Evolutionary conservation across 2,797 vertebrate species (phyloP).

Genomic region (Lepidocolaptes lacrymiger): DNA sequence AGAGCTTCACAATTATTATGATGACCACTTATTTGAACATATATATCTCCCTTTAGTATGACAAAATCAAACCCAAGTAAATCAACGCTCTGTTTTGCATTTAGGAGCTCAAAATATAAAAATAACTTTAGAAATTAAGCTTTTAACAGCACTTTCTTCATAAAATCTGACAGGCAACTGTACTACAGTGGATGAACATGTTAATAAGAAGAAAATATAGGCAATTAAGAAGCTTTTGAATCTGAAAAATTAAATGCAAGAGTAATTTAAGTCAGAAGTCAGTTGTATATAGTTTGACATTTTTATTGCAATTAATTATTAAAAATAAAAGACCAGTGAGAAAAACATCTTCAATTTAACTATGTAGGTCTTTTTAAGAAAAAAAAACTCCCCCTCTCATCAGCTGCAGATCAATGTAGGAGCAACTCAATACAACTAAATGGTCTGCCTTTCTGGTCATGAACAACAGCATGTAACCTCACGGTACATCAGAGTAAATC

Average conservation of each 20-base stretch:
- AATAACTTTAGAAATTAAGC: not conserved
- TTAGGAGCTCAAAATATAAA: not conserved
- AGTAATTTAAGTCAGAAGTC: not conserved
- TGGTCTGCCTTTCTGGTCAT: not conserved
- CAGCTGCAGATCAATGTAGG: not conserved
- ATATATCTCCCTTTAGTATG: not conserved
- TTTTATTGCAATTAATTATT: not conserved
- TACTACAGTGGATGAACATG: not conserved
- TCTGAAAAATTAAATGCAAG: not conserved
- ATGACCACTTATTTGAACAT: not conserved
- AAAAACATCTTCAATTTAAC: not conserved
- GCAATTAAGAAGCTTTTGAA: not conserved
- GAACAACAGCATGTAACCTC: not conserved
- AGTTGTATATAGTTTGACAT: not conserved
- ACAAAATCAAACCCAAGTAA: not conserved
- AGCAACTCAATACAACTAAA: not conserved
- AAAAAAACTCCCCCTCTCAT: not conserved
- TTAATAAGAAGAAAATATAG: not conserved
- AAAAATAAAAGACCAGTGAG: not conserved
- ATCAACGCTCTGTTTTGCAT: not conserved
- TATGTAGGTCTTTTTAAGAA: not conserved
- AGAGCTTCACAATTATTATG: not conserved
- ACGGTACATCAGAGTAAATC: not conserved
- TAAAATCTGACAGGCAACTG: not conserved
- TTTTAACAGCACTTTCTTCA: not conserved